Base-by-base conservation (phyloP, 2,797 vertebrate species). In the Miopithecus talapoin region DNA sequence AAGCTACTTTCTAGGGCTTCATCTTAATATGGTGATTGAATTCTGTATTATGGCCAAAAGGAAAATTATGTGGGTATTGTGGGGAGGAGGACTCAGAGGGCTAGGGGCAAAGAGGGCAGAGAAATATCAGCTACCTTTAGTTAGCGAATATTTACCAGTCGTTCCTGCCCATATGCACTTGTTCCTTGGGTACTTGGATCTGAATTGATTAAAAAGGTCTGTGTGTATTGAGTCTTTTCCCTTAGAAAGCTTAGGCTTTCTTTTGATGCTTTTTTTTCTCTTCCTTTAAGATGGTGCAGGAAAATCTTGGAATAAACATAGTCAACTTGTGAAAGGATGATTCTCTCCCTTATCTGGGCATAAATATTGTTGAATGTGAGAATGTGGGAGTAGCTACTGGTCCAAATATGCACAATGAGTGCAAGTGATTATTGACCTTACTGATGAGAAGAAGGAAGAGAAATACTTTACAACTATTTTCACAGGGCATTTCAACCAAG, bases 81-180 rank as follows among this genome's bases (percentile, higher is more conserved):
- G 57, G 76, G 79, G 28, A 68, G 24, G 33, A n/a, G 43, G 17
- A 6, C 19, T 21, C 50, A 48, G 70, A 57, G 87, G 41, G 19
- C 39, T 26, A 1, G 4, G 28, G 24, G 80, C 16, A 87, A 61
- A 21, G 13, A 53, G 50, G 46, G 16, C 48, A 59, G 80, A 96
- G 48, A 80, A 83, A 87, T 2, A 4, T 2, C 43, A 59, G 59
- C 33, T 91, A 28, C 72, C 46, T 94, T 78, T 89, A 46, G 83
- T 94, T 79, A 93, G 75, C 74, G 85, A 86, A 84, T 86, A 75
- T 91, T 90, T 74, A n/a, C 81, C 36, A 14, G 7, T 57, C 78
- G 21, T 79, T 85, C 33, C 36, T 84, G 39, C 79, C 39, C 30
- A 2, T 9, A 16, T 41, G 13, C 22, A 9, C 79, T 53, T 88